A percentile compares a stretch with the other conserved stretches of the same genome.
phyloP scores from a whole-genome alignment of 2,797 vertebrate genomes.

The Picus viridis region DNA sequence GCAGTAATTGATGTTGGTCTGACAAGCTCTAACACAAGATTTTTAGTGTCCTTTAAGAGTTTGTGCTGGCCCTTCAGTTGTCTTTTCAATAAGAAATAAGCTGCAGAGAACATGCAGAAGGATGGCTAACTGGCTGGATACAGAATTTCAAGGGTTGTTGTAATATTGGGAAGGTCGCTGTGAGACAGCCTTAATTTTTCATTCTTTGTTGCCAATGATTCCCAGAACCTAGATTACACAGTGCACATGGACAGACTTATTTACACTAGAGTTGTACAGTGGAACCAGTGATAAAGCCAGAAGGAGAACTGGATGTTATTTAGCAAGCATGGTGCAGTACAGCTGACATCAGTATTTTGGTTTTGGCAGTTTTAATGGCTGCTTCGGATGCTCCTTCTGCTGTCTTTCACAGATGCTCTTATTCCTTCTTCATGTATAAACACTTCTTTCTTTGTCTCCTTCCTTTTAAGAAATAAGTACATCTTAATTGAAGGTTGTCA shows the following conservation, averaged over 20 bases:
- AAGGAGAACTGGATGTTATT: not conserved
- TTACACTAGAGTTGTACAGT: not conserved
- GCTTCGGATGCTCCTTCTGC: not conserved
- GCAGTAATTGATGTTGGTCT: no score
- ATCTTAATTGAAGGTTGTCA: not conserved
- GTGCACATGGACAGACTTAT: not conserved
- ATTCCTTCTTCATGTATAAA: not conserved
- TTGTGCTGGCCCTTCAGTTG: no score
- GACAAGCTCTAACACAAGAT: no score
- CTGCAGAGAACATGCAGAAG: not conserved
- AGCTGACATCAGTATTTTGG: not conserved
- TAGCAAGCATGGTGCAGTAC: not conserved
- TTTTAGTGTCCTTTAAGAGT: no score
- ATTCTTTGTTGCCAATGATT: not conserved
- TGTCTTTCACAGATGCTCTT: rapidly evolving
- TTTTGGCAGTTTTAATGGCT: not conserved
- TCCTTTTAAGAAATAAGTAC: not conserved
- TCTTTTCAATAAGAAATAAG: not conserved
- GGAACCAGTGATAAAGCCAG: not conserved
- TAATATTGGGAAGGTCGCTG: not conserved
- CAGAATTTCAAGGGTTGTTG: not conserved
- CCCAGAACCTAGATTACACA: not conserved
- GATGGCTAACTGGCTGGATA: not conserved
- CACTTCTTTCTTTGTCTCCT: not conserved
- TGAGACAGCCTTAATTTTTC: not conserved